Evolutionary conservation across 2,888 invertebrate species (phyloP), one percentile per base, ranked within the genome.

Genomic region (Pristionchus exspectatus): DNA sequence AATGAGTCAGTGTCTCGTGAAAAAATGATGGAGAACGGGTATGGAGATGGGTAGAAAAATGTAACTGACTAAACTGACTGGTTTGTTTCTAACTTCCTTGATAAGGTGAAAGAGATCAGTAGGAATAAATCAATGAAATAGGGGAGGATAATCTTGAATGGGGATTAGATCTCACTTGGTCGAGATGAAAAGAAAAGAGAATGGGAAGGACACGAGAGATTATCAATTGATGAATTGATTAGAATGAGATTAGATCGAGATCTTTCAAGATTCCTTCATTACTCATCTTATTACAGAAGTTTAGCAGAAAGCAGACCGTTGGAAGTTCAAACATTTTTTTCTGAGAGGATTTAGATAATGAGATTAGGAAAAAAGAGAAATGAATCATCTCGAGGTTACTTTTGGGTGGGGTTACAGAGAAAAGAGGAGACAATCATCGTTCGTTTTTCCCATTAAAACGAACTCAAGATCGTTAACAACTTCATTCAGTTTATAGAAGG

Each of bases 191-290:
- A 30, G 83, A 83, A n/a, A 83, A 83, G 83, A 56, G 83, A 56
- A 54, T 83, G 30, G 56, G 54, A 83, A 56, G 83, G 50, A 54
- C 83, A 83, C n/a, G 74, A 83, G 83, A 54, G 83, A 54, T 54
- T 83, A 83, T 83, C 50, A 83, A 54, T 83, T 74, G 74, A 74
- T 74, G 38, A 74, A 38, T 30, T 72, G 74, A 74, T 74, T 74
- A 38, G 74, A 27, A 69, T 69, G 12, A 69, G 69, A 74, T 74
- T 21, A 74, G 74, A 74, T 74, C 18, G 33, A 74, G 74, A 74
- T 74, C 21, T 33, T 21, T 18, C 9, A 38, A 38, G 74, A 27
- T 33, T 33, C 21, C 18, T 18, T 38, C 74, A 38, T 33, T 74
- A 74, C 38, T 74, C 74, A 38, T 74, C 21, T 21, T 18, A 74